Percentiles rank a stretch among this genome's conserved stretches.
Evolutionary conservation across 1,140 invertebrate species (phyloP).

Genomic region (Dendroctonus valens): DNA sequence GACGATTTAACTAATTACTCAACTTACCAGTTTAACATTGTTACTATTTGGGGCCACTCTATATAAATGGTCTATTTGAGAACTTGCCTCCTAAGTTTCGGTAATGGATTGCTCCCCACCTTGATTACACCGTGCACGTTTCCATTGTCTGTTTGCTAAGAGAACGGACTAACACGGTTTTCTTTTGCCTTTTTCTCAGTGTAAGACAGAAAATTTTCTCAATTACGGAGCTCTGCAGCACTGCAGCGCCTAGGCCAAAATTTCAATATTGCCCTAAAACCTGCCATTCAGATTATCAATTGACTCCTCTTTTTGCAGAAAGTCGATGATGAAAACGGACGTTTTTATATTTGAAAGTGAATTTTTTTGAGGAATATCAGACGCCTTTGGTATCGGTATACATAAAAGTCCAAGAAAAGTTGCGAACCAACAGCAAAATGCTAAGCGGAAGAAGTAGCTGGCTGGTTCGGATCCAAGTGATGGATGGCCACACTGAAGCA

Average conservation of each 20-base stretch:
- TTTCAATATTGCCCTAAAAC: no score
- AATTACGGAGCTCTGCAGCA: slow-evolving; percentile 1
- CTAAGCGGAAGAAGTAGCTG: background rate
- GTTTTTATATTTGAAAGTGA: no score
- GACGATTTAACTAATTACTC: slow-evolving; percentile 11
- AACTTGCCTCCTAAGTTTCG: slow-evolving; percentile 17
- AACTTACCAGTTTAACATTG: slow-evolving; percentile 2
- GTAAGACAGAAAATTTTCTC: slow-evolving; percentile 19
- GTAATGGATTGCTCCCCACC: slow-evolving; percentile 10
- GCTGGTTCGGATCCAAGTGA: background rate
- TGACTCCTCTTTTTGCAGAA: no score
- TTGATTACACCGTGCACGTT: no score
- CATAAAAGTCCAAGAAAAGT: background rate
- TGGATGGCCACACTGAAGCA: slow-evolving; percentile 10
- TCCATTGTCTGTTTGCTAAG: no score
- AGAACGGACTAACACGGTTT: no score
- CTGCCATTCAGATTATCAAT: no score
- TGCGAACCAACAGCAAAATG: background rate
- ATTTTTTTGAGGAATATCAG: no score
- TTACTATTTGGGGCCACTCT: slow-evolving; percentile 12
- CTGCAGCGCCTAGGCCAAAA: background rate
- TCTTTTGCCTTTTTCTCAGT: slow-evolving; percentile 7
- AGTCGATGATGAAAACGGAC: no score
- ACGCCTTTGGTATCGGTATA: no score
- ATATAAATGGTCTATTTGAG: slow-evolving; percentile 5